Base-by-base conservation (phyloP, 2,797 vertebrate genomes). In the Crenichthys baileyi region DNA sequence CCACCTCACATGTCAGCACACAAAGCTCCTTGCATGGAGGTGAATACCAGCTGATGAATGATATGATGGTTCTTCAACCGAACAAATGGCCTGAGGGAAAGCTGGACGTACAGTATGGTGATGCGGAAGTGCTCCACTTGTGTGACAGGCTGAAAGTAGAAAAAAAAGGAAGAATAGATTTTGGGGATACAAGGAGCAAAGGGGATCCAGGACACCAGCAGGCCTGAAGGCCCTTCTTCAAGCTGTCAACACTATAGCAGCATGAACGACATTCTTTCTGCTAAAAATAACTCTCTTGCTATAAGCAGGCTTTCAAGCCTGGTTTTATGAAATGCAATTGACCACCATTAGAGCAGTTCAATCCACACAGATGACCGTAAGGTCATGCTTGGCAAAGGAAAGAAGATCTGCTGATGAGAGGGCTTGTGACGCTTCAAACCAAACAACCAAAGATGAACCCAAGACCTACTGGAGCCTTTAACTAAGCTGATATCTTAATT, bases 321-420 rank as follows among this genome's bases (percentile, higher is more conserved):
- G 58, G 50, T 63, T 22, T 73, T 31, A 5, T 31, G n/a, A 74
- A 61, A 74, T 61, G 56, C 24, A 48, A 75, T 61, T 39, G 73
- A 18, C 56, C 56, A 75, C 73, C 12, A 26, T 74, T 74, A 29
- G 73, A 61, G 41, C 73, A 74, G 24, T 74, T 74, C 39, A 29
- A 58, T 16, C 31, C 72, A 41, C 36, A 73, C 20, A 13, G 18
- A 16, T 44, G 58, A 36, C 36, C 36, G 72, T 58, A n/a, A 73
- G 72, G 39, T 73, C 31, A 8, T 73, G 72, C 53, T 36, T 58
- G 53, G 72, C 55, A 56, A 73, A 44, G 73, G 55, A 29, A 72
- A 72, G 73, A 60, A 60, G 72, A 56, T 41, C 72, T 41, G 53
- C 51, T 39, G 51, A 73, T 56, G 39, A 46, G 41, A 46, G 8